Conservation (phyloP, 1,140 invertebrate genomes). For the Laodelphax striatellus region DNA sequence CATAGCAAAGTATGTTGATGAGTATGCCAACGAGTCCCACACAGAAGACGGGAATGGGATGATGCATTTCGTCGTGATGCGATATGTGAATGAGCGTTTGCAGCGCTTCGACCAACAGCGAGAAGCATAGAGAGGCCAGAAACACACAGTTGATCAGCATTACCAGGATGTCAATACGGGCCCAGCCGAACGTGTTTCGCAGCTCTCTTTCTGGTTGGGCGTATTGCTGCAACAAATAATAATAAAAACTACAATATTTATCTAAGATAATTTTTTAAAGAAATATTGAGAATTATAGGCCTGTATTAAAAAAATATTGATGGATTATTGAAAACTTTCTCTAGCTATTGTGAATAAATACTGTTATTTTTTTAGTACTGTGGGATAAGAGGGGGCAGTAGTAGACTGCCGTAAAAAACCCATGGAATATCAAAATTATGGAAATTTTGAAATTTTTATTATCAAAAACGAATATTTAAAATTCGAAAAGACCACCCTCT, state of each 20-base stretch:
- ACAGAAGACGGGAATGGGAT: conserved; percentile 42
- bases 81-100: conserved; percentile 67
- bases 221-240: neutral
- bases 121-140: conserved; percentile 70
- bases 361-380: too few relatives aligned
- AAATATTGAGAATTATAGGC: too few relatives aligned
- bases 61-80: conserved; percentile 61
- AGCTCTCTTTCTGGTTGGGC: conserved; percentile 43
- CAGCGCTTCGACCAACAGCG: conserved; percentile 64
- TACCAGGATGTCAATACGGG: conserved; percentile 71
- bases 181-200: conserved; percentile 86
- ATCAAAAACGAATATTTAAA: too few relatives aligned
- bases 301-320: too few relatives aligned
- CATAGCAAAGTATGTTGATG: conserved; percentile 56
- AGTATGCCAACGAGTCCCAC: conserved; percentile 53
- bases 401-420: too few relatives aligned
- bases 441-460: too few relatives aligned
- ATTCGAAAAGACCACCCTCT: too few relatives aligned
- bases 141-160: conserved; percentile 74
- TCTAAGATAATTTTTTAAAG: too few relatives aligned
- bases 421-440: too few relatives aligned
- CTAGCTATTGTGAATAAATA: too few relatives aligned
- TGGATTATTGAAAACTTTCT: too few relatives aligned
- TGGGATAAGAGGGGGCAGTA: too few relatives aligned
- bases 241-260: neutral